Evolutionary conservation across 1,140 invertebrate genomes (phyloP).

Genomic region (Lepidurus packardi): DNA sequence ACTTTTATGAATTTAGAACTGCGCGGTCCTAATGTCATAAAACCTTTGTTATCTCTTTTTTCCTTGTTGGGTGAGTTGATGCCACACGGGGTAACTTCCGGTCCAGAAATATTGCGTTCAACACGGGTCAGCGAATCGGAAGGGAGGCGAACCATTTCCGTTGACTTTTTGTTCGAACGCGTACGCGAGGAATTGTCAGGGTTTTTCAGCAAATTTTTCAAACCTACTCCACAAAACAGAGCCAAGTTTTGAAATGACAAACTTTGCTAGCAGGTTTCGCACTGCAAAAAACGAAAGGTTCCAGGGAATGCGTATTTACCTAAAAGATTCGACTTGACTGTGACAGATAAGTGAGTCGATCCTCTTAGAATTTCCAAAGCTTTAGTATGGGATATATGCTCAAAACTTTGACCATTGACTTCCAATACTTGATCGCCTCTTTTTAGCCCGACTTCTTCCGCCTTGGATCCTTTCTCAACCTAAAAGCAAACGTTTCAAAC

Average conservation of each 20-base stretch:
- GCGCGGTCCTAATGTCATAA: constrained; percentile 74
- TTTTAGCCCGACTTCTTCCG: constrained; percentile 92
- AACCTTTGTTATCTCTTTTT: constrained; percentile 51
- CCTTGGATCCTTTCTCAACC: constrained; percentile 85
- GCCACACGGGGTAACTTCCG: constrained; percentile 34
- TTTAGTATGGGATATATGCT: constrained; percentile 78
- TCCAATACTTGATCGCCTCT: constrained; percentile 95
- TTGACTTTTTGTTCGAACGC: neutral
- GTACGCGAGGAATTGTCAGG: neutral
- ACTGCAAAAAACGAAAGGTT: neutral
- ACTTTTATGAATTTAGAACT: constrained; percentile 79
- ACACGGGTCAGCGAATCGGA: neutral
- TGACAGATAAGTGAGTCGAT: constrained; percentile 91
- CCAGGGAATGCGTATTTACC: neutral
- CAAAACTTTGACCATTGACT: constrained; percentile 94
- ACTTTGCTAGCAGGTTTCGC: too few species aligned
- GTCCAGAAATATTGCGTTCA: neutral
- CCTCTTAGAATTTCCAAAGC: constrained; percentile 87
- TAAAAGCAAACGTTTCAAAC: constrained; percentile 36
- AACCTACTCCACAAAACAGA: neutral
- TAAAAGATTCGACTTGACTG: constrained; percentile 90
- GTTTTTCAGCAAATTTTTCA: neutral
- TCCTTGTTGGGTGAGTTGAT: constrained; percentile 46
- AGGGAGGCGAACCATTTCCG: neutral
- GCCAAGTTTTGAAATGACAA: neutral